Percentiles rank a stretch among this genome's conserved stretches.
These are phyloP conservation scores for Darevskia nairensis DNA, from an alignment of 2,797 vertebrate genomes.

Conservation along the genomic window DNA sequence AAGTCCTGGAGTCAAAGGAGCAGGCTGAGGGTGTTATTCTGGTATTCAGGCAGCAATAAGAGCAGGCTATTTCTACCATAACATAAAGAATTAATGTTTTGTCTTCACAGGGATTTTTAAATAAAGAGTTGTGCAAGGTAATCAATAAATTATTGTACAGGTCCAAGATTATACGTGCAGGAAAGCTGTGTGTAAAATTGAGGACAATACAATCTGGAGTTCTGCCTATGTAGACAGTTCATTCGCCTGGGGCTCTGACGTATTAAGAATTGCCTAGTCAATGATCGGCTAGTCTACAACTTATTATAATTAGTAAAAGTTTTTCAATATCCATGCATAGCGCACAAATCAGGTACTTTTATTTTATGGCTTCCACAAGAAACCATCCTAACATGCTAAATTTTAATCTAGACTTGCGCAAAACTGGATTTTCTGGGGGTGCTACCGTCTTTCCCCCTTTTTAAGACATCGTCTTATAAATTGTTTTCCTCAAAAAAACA, in stretches of 20 bases:
- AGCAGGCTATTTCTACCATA: not conserved
- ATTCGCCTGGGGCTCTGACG: constrained; percentile 36
- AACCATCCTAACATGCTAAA: constrained; percentile 48
- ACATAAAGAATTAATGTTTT: not conserved
- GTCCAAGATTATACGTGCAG: not conserved
- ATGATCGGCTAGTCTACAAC: constrained; percentile 17
- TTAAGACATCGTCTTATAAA: no score
- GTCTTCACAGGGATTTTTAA: not conserved
- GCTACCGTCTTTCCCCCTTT: no score
- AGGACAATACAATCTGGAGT: not conserved
- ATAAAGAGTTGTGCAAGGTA: not conserved
- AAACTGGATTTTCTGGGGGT: constrained; percentile 41
- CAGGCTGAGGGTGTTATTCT: not conserved
- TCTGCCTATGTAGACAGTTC: constrained; percentile 8
- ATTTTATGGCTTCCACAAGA: constrained; percentile 49
- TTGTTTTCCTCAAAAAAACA: no score
- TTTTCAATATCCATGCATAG: constrained; percentile 48
- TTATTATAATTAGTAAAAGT: not conserved
- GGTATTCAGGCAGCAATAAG: not conserved
- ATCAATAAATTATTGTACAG: not conserved
- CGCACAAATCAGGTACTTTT: constrained; percentile 43
- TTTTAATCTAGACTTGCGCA: constrained; percentile 62
- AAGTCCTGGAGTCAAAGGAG: not conserved
- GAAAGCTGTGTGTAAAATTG: not conserved
- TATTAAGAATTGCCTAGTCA: constrained; percentile 23